Conservation (phyloP, 53 echinoderm and acorn worm genomes). For the Echinarachnius parma region DNA sequence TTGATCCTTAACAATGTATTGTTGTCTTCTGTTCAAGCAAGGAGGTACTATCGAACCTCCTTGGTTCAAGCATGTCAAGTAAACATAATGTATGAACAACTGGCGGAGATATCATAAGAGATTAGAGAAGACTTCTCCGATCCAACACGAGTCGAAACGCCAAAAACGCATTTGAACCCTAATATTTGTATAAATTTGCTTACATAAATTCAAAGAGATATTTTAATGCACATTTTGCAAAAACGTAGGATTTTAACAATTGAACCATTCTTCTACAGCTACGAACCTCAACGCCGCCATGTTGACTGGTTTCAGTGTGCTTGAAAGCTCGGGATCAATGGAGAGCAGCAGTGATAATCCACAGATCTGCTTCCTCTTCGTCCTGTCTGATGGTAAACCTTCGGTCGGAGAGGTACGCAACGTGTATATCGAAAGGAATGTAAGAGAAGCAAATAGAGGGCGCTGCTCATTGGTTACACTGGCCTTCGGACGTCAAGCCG, state of each 20-base stretch:
- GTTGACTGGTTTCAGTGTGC: constrained; percentile 63
- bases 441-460: constrained; percentile 55
- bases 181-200: too few species aligned
- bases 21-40: too few species aligned
- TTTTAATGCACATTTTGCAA: not conserved
- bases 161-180: too few species aligned
- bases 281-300: constrained; percentile 91
- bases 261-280: constrained; percentile 36
- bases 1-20: too few species aligned
- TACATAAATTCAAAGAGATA: not conserved
- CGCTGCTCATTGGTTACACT: constrained; percentile 87
- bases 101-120: too few species aligned
- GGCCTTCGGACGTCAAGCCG: constrained; percentile 70
- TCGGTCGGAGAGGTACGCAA: constrained; percentile 60
- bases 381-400: constrained; percentile 94
- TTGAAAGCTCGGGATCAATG: constrained; percentile 70
- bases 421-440: constrained; percentile 65
- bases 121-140: too few species aligned
- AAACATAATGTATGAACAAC: too few species aligned
- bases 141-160: too few species aligned
- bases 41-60: too few species aligned
- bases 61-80: too few species aligned
- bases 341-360: constrained; percentile 52
- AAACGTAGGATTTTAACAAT: not conserved
- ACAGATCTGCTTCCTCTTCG: constrained; percentile 77